Base-by-base conservation (phyloP, 2,888 invertebrate species). In the Cremastinae sp. region DNA sequence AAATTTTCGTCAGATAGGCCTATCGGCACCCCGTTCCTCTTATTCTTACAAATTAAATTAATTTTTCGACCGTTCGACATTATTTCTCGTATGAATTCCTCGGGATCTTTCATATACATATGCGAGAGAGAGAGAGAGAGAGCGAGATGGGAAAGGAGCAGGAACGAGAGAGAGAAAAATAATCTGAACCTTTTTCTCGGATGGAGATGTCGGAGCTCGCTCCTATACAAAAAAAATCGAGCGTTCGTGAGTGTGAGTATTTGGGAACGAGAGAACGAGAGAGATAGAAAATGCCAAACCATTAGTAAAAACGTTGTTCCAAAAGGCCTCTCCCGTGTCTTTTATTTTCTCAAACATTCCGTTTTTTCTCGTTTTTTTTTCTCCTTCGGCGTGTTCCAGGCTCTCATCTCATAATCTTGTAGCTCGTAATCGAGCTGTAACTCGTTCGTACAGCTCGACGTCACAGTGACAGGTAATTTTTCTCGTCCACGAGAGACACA, bases 41-140 rank as follows among this genome's bases (percentile, higher is more conserved):
- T 76, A 78, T 83, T 80, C 83, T 84, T 84, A 87, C 87, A 87
- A 88, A 88, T 87, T 87, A 87, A 88, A 87, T 88, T 86, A 87
- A 88, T 87, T 88, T 84, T 71, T 80, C 85, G 80, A 82, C 80
- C 81, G 82, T 79, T 84, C 81, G 80, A 82, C 85, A 86, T 87
- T 87, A 87, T 80, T 87, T 20, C 86, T 86, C 85, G 83, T 87
- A 87, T 87, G 86, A 87, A 87, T 87, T 85, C 87, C 78, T 76
- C 79, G 59, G 66, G 80, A 79, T 80, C 79, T 62, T 81, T 80
- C 77, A 81, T 18, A 10, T n/a, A 49, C 39, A 18, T 45, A 51
- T 22, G 16, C 47, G 20, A 45, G 7, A 20, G 58, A 22, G 28
- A 35, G 5, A n/a, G n/a, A 28, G 28, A 2, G 5, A 28, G 28